Conservation (phyloP, 1,140 invertebrate genomes). For the Nephila pilipes region DNA sequence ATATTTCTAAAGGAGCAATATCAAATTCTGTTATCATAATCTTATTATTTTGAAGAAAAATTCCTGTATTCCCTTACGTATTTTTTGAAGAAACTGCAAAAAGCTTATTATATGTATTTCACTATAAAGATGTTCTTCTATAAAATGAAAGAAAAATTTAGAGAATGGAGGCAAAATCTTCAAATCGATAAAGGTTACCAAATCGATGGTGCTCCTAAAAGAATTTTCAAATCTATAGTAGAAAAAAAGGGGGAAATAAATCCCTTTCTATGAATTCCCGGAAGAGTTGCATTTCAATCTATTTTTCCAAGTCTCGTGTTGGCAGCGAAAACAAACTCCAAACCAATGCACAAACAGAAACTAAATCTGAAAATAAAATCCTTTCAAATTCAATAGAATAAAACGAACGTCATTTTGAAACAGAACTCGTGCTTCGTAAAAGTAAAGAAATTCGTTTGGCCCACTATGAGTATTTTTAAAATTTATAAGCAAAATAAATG, state of each 20-base stretch:
- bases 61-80: too few relatives aligned
- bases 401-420: constrained; percentile 14
- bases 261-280: constrained; percentile 42
- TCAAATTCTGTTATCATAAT: too few relatives aligned
- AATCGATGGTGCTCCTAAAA: constrained; percentile 10
- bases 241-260: constrained; percentile 13
- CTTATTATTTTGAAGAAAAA: too few relatives aligned
- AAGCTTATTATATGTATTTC: neutral
- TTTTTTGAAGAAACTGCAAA: neutral
- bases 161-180: neutral
- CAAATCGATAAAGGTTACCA: neutral
- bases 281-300: constrained; percentile 52
- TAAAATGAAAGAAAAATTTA: neutral
- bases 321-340: constrained; percentile 52
- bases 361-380: constrained; percentile 57
- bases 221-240: neutral
- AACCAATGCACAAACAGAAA: constrained; percentile 47
- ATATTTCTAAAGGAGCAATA: too few relatives aligned
- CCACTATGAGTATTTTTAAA: too few relatives aligned
- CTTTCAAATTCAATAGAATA: constrained; percentile 32
- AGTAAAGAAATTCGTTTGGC: too few relatives aligned
- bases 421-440: neutral
- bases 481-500: too few relatives aligned
- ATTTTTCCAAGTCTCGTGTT: constrained; percentile 34
- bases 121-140: neutral